Evolutionary conservation across 2,113 vertebrate species (phyloP), one percentile per base, ranked within the genome.

Genomic region (Brachypteracias leptosomus): DNA sequence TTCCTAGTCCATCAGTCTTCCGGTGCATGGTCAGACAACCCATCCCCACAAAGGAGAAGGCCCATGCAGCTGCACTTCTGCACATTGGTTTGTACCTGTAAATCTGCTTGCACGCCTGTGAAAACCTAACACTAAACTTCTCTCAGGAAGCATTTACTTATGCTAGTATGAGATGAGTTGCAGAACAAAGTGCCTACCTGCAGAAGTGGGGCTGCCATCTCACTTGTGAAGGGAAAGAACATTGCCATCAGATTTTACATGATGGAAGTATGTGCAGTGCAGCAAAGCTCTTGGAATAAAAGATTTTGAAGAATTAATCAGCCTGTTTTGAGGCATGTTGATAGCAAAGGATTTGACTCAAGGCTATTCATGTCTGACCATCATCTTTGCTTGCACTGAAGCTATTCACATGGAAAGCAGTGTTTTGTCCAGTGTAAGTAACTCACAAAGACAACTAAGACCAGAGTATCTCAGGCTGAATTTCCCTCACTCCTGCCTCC

Each of bases 211-310:
- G 42, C 19, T 92, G 62, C 82, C n/a, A 42, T n/a, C 74, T 80
- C 72, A 18, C 28, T 74, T 10, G 1, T n/a, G 33, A 71, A 42
- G 63, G 63, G 59, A 86, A 83, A 93, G 66, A 15, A 86, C 57
- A 35, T 35, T 80, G 59, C 38, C 42, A 5, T 61, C 44, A 78
- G 38, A 61, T 84, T 86, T 84, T 66, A 58, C 20, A 29, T 68
- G 71, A 52, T 66, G 49, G 74, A 58, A 86, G 18, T 16, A 54
- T 95, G 70, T 93, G 85, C 57, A 84, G 40, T 36, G 52, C 36
- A 76, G 47, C n/a, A 93, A 95, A 91, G 70, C 26, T 79, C 74
- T 95, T 88, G 75, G 58, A 89, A 58, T 36, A n/a, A 85, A 63
- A 75, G 58, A 85, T 71, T 78, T 70, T 91, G 71, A 70, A 58